phyloP scores from a whole-genome alignment of 2,797 vertebrate species.

The Sebastes iracundus region DNA sequence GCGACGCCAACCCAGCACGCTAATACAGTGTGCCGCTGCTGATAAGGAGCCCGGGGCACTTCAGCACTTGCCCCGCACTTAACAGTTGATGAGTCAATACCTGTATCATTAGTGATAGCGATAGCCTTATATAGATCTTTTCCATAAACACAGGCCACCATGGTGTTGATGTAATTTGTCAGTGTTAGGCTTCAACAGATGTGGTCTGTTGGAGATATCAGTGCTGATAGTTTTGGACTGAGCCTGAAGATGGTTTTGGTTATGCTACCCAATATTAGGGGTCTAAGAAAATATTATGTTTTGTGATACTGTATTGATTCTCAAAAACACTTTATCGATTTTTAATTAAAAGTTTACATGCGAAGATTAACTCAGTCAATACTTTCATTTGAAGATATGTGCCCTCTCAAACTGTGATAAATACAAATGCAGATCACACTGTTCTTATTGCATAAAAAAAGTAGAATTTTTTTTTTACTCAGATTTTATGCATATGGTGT shows the following conservation, averaged over 20 bases:
- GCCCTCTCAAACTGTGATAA: background rate
- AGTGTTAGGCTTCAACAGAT: slow-evolving; percentile 31
- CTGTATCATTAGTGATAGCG: slow-evolving; percentile 53
- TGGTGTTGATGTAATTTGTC: slow-evolving; percentile 28
- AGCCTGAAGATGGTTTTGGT: background rate
- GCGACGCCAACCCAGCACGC: slow-evolving; percentile 47
- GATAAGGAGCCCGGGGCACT: slow-evolving; percentile 63
- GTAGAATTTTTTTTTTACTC: no score
- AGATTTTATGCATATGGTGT: background rate
- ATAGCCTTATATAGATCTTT: slow-evolving; percentile 54
- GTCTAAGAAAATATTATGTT: background rate
- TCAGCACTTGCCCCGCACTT: slow-evolving; percentile 48
- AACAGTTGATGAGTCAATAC: slow-evolving; percentile 66
- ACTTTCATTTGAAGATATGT: background rate
- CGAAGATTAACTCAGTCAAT: background rate
- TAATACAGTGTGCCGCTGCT: slow-evolving; percentile 59
- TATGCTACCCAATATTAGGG: background rate
- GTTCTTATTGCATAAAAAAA: background rate
- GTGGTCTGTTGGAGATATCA: slow-evolving; percentile 11
- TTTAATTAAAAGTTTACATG: background rate
- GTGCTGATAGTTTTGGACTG: background rate
- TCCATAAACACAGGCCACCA: slow-evolving; percentile 35
- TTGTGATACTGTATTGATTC: background rate
- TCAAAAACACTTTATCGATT: background rate
- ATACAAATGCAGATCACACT: background rate